phyloP scores from a whole-genome alignment of 2,888 invertebrate genomes.

The Drosophila birchii region DNA sequence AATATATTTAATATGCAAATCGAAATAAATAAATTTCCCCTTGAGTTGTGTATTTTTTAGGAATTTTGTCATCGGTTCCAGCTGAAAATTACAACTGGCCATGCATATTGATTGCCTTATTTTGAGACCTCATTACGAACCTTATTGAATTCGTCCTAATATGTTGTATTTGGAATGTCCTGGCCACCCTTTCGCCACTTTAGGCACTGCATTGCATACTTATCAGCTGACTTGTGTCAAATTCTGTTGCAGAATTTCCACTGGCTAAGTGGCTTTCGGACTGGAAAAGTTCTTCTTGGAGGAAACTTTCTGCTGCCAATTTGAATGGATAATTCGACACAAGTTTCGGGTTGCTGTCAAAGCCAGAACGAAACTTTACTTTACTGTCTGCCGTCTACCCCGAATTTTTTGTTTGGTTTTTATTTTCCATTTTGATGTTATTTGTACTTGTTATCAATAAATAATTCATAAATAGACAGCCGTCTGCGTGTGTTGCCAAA shows the following conservation, averaged over 20 bases:
- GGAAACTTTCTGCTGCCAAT: constrained; percentile 35
- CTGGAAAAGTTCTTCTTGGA: constrained; percentile 18
- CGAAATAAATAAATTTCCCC: constrained; percentile 2
- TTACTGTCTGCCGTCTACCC: constrained; percentile 23
- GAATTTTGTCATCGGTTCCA: background rate
- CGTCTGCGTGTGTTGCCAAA: constrained; percentile 47
- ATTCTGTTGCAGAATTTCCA: constrained; percentile 20
- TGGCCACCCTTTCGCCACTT: constrained; percentile 6
- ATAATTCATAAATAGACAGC: constrained; percentile 71
- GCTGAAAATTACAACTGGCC: constrained; percentile 5
- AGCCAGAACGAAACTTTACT: constrained; percentile 50
- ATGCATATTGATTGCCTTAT: constrained; percentile 9
- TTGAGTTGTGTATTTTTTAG: background rate
- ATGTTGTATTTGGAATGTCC: constrained; percentile 1
- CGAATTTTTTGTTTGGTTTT: background rate
- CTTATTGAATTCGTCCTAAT: constrained; percentile 22
- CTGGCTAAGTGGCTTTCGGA: constrained; percentile 32
- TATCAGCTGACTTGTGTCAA: constrained; percentile 21
- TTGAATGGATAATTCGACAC: constrained; percentile 31
- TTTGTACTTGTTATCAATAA: constrained; percentile 59
- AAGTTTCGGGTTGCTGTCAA: constrained; percentile 60
- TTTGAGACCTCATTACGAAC: constrained; percentile 8
- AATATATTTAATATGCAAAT: constrained; percentile 27
- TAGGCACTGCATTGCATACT: constrained; percentile 31
- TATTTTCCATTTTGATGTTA: constrained; percentile 3